Conservation (phyloP, 2,113 vertebrate species). For the Onychorhynchus coronatus region DNA sequence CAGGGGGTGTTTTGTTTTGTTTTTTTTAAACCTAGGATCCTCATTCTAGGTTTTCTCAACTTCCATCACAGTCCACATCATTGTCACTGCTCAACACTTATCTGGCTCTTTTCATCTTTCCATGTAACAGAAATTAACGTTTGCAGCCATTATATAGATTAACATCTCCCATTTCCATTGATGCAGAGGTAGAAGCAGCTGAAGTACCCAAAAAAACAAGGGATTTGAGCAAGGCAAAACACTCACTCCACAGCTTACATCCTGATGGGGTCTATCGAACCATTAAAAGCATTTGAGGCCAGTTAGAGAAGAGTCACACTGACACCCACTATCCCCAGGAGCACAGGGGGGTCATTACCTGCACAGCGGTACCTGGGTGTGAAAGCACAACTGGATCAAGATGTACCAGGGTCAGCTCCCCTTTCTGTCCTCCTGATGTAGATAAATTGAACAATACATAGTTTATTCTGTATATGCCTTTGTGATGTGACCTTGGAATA, state of each 20-base stretch:
- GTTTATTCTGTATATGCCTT: not conserved
- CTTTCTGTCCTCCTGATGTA: not conserved
- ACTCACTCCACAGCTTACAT: not conserved
- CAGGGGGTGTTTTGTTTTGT: not conserved
- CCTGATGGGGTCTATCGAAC: accelerated
- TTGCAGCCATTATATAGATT: not conserved
- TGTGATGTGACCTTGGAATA: not conserved
- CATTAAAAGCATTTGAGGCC: not conserved
- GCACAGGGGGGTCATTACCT: not conserved
- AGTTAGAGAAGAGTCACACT: not conserved
- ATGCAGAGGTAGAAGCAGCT: not conserved
- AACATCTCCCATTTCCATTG: not conserved
- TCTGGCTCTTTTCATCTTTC: not conserved
- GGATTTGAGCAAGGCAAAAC: not conserved
- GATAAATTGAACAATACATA: not conserved
- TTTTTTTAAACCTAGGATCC: not conserved
- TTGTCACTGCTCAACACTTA: not conserved
- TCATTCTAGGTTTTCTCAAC: not conserved
- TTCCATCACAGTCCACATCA: not conserved
- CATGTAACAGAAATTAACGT: not conserved
- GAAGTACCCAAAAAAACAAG: not conserved
- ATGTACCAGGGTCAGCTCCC: not conserved
- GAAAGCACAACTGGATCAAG: not conserved
- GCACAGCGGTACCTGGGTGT: not conserved
- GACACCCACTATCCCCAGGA: not conserved